Evolutionary conservation across 2,797 vertebrate species (phyloP), one percentile per base, ranked within the genome.

Genomic region (Mergus octosetaceus): DNA sequence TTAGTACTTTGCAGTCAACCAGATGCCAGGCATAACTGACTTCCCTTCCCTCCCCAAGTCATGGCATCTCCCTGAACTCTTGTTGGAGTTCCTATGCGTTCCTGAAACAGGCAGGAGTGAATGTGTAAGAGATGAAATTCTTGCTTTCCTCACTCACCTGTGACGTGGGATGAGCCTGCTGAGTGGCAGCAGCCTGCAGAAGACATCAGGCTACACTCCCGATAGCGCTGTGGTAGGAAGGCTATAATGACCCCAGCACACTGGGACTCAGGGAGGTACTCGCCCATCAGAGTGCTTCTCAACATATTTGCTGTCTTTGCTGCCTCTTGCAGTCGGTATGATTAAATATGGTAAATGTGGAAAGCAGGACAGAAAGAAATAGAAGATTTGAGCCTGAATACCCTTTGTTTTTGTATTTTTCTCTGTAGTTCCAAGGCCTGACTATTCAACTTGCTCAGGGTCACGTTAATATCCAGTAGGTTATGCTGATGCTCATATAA

Each of bases 401-500:
- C 13, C 17, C 61, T 94, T 71, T 38, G 39, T 0, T 39, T 95
- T 82, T 71, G 13, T 53, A 24, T 70, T 89, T 82, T 60, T 9
- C 49, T 49, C 89, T n/a, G 43, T 5, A 81, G 82, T 58, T 64
- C 34, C 69, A 69, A 73, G 86, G 69, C 45, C 72, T 78, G 43
- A 71, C 21, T 72, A 34, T 41, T 83, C 51, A 17, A 53, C 36
- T 84, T 57, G 27, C 82, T 82, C 65, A 77, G 75, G 71, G 86
- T 90, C 91, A 93, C 78, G 69, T 72, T 87, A 90, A 93, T 54
- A 87, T 85, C 84, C 71, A 49, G 87, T 24, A 87, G 34, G 68
- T 80, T 94, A 69, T 93, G 91, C 91, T 85, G 83, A 93, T 85
- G 95, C 39, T 88, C 27, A 64, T 43, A 85, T 39, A 94, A 86